These are phyloP conservation scores for Petrocephalus microphthalmus DNA, from an alignment of 2,113 vertebrate species.

Conservation along the genomic window DNA sequence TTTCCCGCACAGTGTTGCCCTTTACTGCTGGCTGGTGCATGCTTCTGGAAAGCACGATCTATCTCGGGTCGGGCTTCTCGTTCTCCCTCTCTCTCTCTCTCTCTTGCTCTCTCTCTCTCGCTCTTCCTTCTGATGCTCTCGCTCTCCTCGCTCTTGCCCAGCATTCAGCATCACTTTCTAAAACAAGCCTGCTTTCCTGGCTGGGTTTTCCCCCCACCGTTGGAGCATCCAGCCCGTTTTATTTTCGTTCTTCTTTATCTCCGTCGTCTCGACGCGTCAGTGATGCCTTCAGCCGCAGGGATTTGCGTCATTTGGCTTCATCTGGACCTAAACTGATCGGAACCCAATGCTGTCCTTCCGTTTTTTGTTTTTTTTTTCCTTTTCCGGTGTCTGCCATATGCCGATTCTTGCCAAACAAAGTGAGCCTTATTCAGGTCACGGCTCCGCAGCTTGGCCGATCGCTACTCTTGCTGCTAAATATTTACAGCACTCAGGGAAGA, in stretches of 20 bases:
- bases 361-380: too few relatives aligned
- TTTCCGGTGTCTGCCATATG: constrained; percentile 19
- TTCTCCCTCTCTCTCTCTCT: background rate
- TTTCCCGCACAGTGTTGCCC: background rate
- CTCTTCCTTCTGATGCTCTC: background rate
- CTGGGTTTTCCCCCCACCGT: background rate
- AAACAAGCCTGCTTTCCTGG: background rate
- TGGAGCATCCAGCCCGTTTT: background rate
- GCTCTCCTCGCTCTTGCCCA: background rate
- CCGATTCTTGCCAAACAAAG: constrained; percentile 23
- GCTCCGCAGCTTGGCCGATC: constrained; percentile 23
- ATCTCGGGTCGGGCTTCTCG: background rate
- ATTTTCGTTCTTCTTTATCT: background rate
- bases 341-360: too few relatives aligned
- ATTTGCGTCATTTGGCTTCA: background rate
- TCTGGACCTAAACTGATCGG: background rate
- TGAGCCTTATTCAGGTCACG: constrained; percentile 28
- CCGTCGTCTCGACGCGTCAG: background rate
- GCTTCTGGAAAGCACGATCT: background rate
- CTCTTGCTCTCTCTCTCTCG: background rate
- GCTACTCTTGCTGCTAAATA: constrained; percentile 34
- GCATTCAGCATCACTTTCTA: background rate
- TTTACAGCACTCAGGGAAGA: constrained; percentile 28
- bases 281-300: background rate
- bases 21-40: background rate